Conservation (phyloP, 2,888 invertebrate genomes). For the Agriopis aurantiaria region DNA sequence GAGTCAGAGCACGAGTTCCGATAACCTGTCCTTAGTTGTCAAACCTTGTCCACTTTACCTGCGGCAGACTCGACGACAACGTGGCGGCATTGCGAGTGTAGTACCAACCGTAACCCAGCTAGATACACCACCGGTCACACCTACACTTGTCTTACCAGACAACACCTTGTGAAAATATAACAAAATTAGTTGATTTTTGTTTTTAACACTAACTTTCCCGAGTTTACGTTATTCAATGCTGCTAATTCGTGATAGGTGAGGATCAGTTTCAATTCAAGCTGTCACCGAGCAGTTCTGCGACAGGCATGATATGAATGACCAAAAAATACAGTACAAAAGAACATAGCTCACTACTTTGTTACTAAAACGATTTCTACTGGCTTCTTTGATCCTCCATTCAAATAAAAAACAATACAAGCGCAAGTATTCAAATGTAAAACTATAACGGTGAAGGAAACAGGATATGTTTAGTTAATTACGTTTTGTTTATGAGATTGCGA, state of each 20-base stretch:
- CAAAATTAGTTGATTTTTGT: slow-evolving; percentile 84
- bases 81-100: slow-evolving; percentile 67
- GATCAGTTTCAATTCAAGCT: slow-evolving; percentile 76
- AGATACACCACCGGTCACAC: slow-evolving; percentile 82
- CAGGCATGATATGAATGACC: slow-evolving; percentile 72
- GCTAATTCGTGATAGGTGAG: slow-evolving; percentile 70
- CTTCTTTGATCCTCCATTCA: slow-evolving; percentile 75
- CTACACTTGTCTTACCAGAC: slow-evolving; percentile 85
- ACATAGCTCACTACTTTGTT: slow-evolving; percentile 71
- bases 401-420: slow-evolving; percentile 77
- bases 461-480: slow-evolving; percentile 55
- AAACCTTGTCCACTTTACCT: slow-evolving; percentile 85
- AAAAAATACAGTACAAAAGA: slow-evolving; percentile 65
- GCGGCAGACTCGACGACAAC: slow-evolving; percentile 66
- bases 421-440: slow-evolving; percentile 62
- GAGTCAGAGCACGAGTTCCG: slow-evolving; percentile 74
- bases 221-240: slow-evolving; percentile 64
- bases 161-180: slow-evolving; percentile 87
- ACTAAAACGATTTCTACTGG: slow-evolving; percentile 70
- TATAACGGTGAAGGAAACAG: slow-evolving; percentile 75
- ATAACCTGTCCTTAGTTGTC: slow-evolving; percentile 73
- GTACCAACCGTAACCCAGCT: slow-evolving; percentile 81
- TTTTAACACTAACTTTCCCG: slow-evolving; percentile 76
- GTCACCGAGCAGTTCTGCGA: slow-evolving; percentile 68
- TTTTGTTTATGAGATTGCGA: slow-evolving; percentile 50